Conservation (phyloP, 2,888 invertebrate species). For the Polymixis flavicincta region DNA sequence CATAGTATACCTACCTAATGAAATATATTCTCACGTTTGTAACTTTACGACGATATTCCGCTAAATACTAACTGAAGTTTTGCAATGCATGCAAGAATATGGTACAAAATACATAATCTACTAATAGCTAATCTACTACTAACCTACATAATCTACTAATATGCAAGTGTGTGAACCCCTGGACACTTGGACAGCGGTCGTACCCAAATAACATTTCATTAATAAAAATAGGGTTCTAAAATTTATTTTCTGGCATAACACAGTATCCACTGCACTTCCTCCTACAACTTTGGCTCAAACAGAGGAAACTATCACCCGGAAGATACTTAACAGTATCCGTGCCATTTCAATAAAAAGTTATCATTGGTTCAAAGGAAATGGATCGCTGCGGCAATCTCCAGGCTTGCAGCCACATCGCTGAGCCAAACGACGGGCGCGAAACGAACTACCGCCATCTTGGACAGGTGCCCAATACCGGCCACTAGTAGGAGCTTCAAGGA, state of each 20-base stretch:
- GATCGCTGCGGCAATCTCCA: conserved; percentile 38
- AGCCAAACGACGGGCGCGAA: conserved; percentile 48
- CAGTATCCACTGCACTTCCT: neutral
- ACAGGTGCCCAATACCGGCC: conserved; percentile 41
- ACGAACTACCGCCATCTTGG: conserved; percentile 36
- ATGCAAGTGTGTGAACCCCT: neutral
- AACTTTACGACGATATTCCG: neutral
- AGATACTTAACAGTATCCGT: conserved; percentile 34
- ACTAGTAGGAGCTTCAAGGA: neutral
- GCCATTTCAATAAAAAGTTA: conserved; percentile 51
- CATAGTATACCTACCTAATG: neutral
- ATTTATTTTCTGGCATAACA: neutral
- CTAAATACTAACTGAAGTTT: neutral
- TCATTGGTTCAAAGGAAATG: conserved; percentile 37
- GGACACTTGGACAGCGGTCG: neutral
- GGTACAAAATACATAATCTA: neutral
- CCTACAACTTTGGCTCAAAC: conserved; percentile 15
- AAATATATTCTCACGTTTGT: neutral
- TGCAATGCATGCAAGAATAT: neutral
- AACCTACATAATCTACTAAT: neutral
- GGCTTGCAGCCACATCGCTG: conserved; percentile 9
- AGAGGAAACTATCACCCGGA: conserved; percentile 24
- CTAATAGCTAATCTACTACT: too few species aligned
- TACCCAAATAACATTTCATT: neutral
- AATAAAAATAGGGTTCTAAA: neutral